Percentiles rank a stretch among this genome's conserved stretches.
These are phyloP conservation scores for Capitulum mitella DNA, from an alignment of 2,888 invertebrate species.

Conservation along the genomic window DNA sequence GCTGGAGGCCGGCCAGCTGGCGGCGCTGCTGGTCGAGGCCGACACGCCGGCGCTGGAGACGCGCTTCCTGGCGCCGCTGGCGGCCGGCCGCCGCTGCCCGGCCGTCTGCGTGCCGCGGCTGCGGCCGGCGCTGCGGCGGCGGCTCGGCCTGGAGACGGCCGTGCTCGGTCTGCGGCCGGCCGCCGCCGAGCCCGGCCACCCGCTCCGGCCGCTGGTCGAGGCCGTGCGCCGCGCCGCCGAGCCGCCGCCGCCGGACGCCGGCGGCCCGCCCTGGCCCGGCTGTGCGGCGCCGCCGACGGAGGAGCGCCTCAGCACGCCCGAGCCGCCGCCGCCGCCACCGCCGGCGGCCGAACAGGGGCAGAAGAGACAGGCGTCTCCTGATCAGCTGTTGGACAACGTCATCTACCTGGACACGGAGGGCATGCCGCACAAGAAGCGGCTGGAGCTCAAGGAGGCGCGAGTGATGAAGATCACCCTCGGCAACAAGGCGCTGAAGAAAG, in stretches of 20 bases:
- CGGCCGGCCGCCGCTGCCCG: constrained; percentile 5
- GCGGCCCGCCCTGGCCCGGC: neutral
- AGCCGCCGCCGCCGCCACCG: neutral
- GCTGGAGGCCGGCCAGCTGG: constrained; percentile 30
- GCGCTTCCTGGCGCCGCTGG: constrained; percentile 12
- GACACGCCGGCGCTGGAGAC: constrained; percentile 25
- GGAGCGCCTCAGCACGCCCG: neutral
- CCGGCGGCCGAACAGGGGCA: too few relatives aligned
- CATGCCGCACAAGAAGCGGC: neutral
- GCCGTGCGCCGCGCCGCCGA: neutral
- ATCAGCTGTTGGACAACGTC: neutral
- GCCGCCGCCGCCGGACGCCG: neutral
- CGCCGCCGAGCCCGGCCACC: neutral
- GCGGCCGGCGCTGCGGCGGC: neutral
- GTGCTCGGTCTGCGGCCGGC: neutral
- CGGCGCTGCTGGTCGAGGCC: constrained; percentile 32
- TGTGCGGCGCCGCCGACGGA: neutral
- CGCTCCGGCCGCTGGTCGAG: neutral
- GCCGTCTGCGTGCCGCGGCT: constrained; percentile 1
- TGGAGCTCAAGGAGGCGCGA: neutral
- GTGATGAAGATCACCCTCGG: neutral
- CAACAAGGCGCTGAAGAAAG: neutral
- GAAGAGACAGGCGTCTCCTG: neutral
- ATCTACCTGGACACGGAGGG: neutral
- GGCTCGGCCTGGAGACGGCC: neutral